These are phyloP conservation scores for Poecilia latipinna DNA, from an alignment of 2,113 vertebrate genomes.

Conservation along the genomic window DNA sequence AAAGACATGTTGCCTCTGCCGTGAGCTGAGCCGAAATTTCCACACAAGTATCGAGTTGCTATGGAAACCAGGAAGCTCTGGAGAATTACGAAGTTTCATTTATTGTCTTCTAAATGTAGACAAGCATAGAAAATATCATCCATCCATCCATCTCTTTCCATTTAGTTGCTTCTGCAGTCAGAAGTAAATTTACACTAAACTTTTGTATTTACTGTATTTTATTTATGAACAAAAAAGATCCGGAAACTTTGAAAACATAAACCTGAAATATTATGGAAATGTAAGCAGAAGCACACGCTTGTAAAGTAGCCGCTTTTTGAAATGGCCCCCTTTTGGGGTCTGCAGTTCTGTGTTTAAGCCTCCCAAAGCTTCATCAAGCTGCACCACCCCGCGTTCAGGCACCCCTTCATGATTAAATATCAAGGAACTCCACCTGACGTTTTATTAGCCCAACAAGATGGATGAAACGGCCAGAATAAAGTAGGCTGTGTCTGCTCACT, in stretches of 20 bases:
- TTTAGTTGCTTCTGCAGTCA: no score
- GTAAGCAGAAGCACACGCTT: not conserved
- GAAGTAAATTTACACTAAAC: not conserved
- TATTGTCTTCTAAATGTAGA: not conserved
- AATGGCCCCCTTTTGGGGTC: constrained; percentile 40
- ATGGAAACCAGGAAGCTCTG: not conserved
- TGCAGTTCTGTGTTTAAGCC: constrained; percentile 59
- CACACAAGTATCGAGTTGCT: not conserved
- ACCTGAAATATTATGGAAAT: not conserved
- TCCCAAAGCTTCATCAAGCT: constrained; percentile 62
- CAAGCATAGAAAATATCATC: not conserved
- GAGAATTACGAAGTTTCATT: not conserved
- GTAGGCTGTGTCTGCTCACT: constrained; percentile 83
- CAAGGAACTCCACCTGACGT: constrained; percentile 86
- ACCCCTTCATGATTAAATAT: constrained; percentile 88
- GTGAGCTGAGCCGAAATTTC: not conserved
- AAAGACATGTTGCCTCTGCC: not conserved
- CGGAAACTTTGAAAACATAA: not conserved
- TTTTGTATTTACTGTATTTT: not conserved
- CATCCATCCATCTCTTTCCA: not conserved
- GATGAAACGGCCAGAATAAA: constrained; percentile 88
- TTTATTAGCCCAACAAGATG: constrained; percentile 91
- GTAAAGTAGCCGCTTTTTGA: constrained; percentile 18
- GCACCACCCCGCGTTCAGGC: constrained; percentile 56
- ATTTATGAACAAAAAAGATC: not conserved